Evolutionary conservation across 1,140 invertebrate genomes (phyloP), one percentile per base, ranked within the genome.

Genomic region (Macrosteles quadrilineatus): DNA sequence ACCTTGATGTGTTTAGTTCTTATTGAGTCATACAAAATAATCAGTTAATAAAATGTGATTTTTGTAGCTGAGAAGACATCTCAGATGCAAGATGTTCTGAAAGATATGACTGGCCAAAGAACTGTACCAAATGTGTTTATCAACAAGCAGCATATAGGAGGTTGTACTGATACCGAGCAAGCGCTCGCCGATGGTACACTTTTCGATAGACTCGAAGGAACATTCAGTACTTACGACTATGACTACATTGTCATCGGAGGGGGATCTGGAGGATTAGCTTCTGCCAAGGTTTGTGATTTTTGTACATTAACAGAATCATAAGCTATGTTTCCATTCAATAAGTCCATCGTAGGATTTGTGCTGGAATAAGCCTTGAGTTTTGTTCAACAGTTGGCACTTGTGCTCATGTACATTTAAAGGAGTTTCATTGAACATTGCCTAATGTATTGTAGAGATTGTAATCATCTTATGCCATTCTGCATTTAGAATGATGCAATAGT

Each of bases 171-270:
- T 11, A 57, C 72, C 4, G 14, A 82, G 23, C 76, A 80, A 70
- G 76, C 80, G 14, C 79, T 85, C 68, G 57, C 66, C 0, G 78
- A 82, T 62, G 83, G 83, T 25, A 77, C 78, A 71, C 76, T 89
- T 6, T 21, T 79, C 12, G 73, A 78, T 30, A 73, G 86, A 69
- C 72, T 87, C 0, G 69, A 78, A 70, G 77, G 68, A 11, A 72
- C 65, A 17, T 63, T 62, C 1, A 73, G 75, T 21, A 74, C 79
- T 12, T 88, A 85, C 77, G 85, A 89, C 36, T 90, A 86, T 76
- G 87, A 90, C 78, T 76, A 89, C 68, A 79, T 88, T 67, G 86
- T 90, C 2, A 86, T 90, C 72, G 88, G 88, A 21, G 88, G 88
- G 9, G 88, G 87, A 6, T 88, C 87, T 21, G 88, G 88, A 11